These are phyloP conservation scores for Gnatocerus cornutus DNA, from an alignment of 2,888 invertebrate genomes.

Conservation along the genomic window DNA sequence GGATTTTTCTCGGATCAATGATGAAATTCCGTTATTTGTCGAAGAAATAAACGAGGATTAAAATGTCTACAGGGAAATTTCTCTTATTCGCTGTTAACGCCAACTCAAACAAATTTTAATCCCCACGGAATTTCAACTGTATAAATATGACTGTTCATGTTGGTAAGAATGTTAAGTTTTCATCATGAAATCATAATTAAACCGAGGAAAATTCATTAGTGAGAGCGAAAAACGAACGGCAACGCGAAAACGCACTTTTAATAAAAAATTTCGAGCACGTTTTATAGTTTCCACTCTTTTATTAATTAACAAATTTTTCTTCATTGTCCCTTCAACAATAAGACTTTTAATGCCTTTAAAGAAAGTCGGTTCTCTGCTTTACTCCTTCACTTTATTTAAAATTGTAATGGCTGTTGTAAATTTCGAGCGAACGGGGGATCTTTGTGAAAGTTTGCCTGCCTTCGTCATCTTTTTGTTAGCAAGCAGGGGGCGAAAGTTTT, in stretches of 20 bases:
- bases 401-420: conserved; percentile 34
- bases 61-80: conserved; percentile 25
- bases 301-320: conserved; percentile 3
- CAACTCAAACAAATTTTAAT: conserved; percentile 18
- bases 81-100: conserved; percentile 17
- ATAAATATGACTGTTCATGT: not conserved
- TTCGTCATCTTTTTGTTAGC: conserved; percentile 33
- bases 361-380: conserved; percentile 13
- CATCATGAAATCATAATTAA: not conserved
- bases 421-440: conserved; percentile 17
- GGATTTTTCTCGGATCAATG: conserved; percentile 3
- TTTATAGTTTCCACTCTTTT: conserved; percentile 4
- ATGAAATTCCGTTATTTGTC: conserved; percentile 19
- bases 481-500: conserved; percentile 17
- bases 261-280: not conserved
- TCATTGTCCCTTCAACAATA: not conserved
- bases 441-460: conserved; percentile 15
- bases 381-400: conserved; percentile 29
- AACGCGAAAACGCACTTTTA: not conserved
- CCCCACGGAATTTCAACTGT: not conserved
- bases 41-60: conserved; percentile 8
- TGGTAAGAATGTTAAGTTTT: not conserved
- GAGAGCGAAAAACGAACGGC: not conserved
- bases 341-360: not conserved
- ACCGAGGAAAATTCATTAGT: not conserved